Evolutionary conservation across 2,888 invertebrate genomes (phyloP), one percentile per base, ranked within the genome.

Genomic region (Anarsia innoxiella): DNA sequence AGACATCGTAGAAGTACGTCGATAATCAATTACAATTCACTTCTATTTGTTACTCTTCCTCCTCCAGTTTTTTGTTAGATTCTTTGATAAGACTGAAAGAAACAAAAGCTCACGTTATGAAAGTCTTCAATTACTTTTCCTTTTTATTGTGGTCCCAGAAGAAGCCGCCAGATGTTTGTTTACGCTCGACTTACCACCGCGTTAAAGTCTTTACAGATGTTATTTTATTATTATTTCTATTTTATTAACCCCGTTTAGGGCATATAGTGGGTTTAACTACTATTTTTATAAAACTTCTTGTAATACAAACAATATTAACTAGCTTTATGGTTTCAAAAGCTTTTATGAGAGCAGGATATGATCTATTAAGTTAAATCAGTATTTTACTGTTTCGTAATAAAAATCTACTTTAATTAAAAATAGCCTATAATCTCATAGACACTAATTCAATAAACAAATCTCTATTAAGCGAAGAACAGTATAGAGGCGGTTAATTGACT

Each of bases 131-230:
- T n/a, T 11, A 15, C 29, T 28, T 53, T 53, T 48, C 19, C 41
- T 50, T 58, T 65, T 65, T 66, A 66, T 61, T 61, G 58, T 61
- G 50, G 48, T 49, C 40, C 39, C 42, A 37, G 39, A 46, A 58
- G 51, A 41, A 47, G 41, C 26, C 16, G 3, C 57, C 63, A 64
- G 48, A 59, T 67, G 66, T 65, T 63, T 60, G 49, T 62, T 59
- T 59, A 57, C 51, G 42, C 46, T 31, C 36, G 16, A 51, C 48
- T 49, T 53, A 55, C 45, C 34, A 37, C 34, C 33, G 29, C 41
- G 34, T 46, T 50, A 46, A 50, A 31, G 14, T 42, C 44, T 45
- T 39, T 32, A 40, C 41, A 4, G 3, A 38, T 43, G 42, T 53
- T 54, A 46, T n/a, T n/a, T n/a, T n/a, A n/a, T 44, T 46, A 46